Base-by-base conservation (phyloP, 2,888 invertebrate species). In the Melikaiella ostensackeni region DNA sequence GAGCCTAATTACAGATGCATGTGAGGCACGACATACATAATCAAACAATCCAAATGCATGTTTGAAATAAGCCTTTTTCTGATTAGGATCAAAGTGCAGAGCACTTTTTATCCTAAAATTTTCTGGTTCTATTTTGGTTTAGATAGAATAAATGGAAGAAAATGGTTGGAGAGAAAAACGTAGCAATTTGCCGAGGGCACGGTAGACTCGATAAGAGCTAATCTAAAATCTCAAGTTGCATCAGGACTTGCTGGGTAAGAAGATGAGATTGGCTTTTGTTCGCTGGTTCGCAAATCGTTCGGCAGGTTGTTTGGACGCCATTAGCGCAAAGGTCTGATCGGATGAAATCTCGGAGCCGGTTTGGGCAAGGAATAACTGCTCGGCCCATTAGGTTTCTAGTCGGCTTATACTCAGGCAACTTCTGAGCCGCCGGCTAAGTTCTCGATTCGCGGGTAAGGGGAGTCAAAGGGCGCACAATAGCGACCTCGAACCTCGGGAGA, bases 371-470 rank as follows among this genome's bases (percentile, higher is more conserved):
- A 85, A 87, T 87, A 84, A 85, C 85, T 83, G 83, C 81, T 85
- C 86, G 87, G 85, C 83, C 88, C 88, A 88, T 88, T 88, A 88
- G 86, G 84, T 84, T 79, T 79, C 84, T 86, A 86, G 85, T 84
- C 85, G 85, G 85, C 87, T 88, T 86, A 87, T 83, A 80, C 82
- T 80, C 78, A 76, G 61, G 70, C 77, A 63, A 77, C 70, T 75
- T 21, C 63, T 64, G 74, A 30, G 81, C 75, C 79, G 62, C 73
- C 66, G 74, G 82, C 81, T 79, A 82, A 82, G 79, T 82, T 82
- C 79, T 75, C 75, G 76, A 79, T 78, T 76, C 76, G 74, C 62
- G 63, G 61, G 77, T 79, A 77, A 76, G 82, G 62, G 27, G 77
- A 77, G 76, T 57, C 79, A 79, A 78, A 77, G 73, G 75, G 64